phyloP scores from a whole-genome alignment of 2,113 vertebrate genomes.

The Laterallus jamaicensis region DNA sequence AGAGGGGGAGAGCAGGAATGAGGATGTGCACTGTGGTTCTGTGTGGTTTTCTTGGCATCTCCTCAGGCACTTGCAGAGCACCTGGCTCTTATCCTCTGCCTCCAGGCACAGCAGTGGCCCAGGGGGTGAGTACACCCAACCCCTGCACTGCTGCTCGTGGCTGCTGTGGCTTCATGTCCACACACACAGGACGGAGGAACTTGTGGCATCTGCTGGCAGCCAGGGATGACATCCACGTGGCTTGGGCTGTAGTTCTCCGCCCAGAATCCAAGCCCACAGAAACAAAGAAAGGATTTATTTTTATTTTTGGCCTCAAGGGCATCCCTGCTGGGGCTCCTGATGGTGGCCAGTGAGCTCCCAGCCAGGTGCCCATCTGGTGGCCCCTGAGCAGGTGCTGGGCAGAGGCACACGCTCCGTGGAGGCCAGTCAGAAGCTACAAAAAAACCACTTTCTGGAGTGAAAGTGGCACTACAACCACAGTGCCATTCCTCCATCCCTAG shows the following conservation, averaged over 20 bases:
- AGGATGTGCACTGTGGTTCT: neutral
- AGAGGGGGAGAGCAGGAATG: neutral
- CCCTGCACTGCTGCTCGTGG: neutral
- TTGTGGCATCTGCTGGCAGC: neutral
- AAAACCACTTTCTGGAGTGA: neutral
- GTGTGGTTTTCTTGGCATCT: neutral
- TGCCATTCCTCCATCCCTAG: neutral
- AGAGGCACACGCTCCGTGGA: rapidly evolving
- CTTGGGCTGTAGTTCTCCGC: neutral
- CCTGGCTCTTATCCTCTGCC: neutral
- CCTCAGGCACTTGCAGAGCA: neutral
- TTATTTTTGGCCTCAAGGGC: neutral
- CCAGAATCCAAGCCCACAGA: rapidly evolving
- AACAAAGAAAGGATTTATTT: neutral
- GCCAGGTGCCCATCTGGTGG: neutral
- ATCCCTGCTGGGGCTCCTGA: neutral
- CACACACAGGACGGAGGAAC: neutral
- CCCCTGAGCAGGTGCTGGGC: neutral
- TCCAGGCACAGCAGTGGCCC: neutral
- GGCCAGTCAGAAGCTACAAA: neutral
- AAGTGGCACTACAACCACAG: neutral
- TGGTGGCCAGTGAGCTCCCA: neutral
- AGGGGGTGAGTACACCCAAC: neutral
- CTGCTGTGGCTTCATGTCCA: neutral
- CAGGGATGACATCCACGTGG: neutral